Base-by-base conservation (phyloP, 2,797 vertebrate genomes). In the Cynodonichthys magdalenae region DNA sequence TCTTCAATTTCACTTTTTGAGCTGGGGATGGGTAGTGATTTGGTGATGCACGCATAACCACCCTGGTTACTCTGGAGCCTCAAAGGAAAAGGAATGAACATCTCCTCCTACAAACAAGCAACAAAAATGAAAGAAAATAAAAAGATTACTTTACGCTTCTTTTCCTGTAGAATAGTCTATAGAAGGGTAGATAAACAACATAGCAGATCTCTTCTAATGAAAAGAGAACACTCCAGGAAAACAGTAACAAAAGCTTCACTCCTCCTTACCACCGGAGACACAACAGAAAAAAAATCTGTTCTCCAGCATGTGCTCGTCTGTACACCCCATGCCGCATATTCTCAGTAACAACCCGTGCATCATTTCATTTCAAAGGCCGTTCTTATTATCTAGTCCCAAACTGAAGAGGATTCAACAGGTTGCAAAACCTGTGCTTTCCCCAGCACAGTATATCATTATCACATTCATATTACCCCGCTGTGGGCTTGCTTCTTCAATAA, bases 1-100 rank as follows among this genome's bases (percentile, higher is more conserved):
- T 91, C 89, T 45, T 93, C 91, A 75, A 92, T 86, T 84, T 93
- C 92, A 66, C 78, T 89, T 67, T 84, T 93, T 80, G 92, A 90
- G 68, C 82, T 90, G 31, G 89, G 90, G 58, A 92, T 82, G 11
- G 88, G 82, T 62, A 92, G 80, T n/a, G 84, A 62, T 72, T 90
- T 92, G 50, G 86, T 90, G 74, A 89, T 77, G 71, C 92, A 94
- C 0, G 57, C 5, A 46, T 79, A 84, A 49, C 86, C 83, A 9
- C 67, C 86, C 69, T 84, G 90, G 83, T 87, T 92, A 51, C 71
- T 89, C 80, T 92, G 90, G 36, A 83, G 64, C 27, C 79, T 81
- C 53, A 90, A n/a, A 2, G 87, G 75, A 54, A 91, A 86, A 0
- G 89, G 92, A 20, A 94, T 75, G 61, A 92, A 93, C 88, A 91